Evolutionary conservation across 2,888 invertebrate genomes (phyloP).

Genomic region (Celastrina argiolus): DNA sequence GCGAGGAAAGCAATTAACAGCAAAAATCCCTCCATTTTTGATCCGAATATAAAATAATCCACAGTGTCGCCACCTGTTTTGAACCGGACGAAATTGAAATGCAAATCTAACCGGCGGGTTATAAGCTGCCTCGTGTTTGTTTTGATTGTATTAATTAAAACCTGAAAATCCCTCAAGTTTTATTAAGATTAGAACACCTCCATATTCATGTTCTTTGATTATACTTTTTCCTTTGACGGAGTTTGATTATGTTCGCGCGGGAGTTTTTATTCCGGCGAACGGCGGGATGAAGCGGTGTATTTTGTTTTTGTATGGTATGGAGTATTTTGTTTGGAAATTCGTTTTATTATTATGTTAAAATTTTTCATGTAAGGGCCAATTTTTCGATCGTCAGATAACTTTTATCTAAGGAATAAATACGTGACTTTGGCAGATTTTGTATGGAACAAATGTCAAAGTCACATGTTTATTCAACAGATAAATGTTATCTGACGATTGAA

Average conservation of each 20-base stretch:
- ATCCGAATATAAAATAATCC: not conserved
- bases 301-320: too few species aligned
- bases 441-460: too few species aligned
- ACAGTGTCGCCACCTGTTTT: conserved; percentile 22
- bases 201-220: conserved; percentile 62
- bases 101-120: conserved; percentile 45
- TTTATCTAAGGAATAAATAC: too few species aligned
- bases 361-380: too few species aligned
- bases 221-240: conserved; percentile 34
- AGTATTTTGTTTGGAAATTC: too few species aligned
- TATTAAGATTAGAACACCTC: conserved; percentile 72
- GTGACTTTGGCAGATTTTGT: too few species aligned
- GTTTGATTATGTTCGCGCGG: conserved; percentile 29
- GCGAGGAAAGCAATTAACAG: conserved; percentile 4
- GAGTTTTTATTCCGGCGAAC: not conserved
- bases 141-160: conserved; percentile 78
- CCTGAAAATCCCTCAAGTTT: conserved; percentile 60
- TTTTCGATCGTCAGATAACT: too few species aligned
- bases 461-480: too few species aligned
- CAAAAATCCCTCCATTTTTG: conserved; percentile 4
- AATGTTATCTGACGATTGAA: too few species aligned
- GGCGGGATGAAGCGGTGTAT: too few species aligned
- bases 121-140: conserved; percentile 68
- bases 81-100: conserved; percentile 29
- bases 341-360: too few species aligned